phyloP scores from a whole-genome alignment of 2,888 invertebrate genomes.

The Ennomos fuscantarius region DNA sequence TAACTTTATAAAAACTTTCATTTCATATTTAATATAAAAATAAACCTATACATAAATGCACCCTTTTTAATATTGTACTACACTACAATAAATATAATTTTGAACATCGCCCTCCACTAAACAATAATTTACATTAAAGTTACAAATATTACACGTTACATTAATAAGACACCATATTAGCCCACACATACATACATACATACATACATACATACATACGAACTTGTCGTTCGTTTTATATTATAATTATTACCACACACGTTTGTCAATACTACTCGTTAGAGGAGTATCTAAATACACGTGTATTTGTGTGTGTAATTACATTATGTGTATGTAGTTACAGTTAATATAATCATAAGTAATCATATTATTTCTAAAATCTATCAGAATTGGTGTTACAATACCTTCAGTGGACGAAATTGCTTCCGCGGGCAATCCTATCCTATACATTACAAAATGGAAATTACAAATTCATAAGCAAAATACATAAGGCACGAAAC shows the following conservation, averaged over 20 bases:
- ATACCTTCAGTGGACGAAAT: conserved; percentile 82
- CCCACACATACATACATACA: conserved; percentile 48
- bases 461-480: conserved; percentile 37
- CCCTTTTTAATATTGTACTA: neutral
- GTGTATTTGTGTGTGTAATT: conserved; percentile 21
- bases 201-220: conserved; percentile 43
- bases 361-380: conserved; percentile 44
- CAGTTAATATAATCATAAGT: conserved; percentile 31
- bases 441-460: conserved; percentile 29
- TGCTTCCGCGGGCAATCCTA: conserved; percentile 68
- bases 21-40: neutral
- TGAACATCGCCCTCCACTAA: conserved; percentile 28
- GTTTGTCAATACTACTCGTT: conserved; percentile 6
- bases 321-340: conserved; percentile 22
- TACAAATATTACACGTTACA: conserved; percentile 42
- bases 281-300: conserved; percentile 29
- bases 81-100: conserved; percentile 12
- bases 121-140: conserved; percentile 26
- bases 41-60: conserved; percentile 20
- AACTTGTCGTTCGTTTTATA: conserved; percentile 31
- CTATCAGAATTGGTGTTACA: conserved; percentile 77
- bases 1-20: neutral
- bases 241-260: conserved; percentile 24
- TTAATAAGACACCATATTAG: conserved; percentile 67
- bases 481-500: conserved; percentile 46